Evolutionary conservation across 1,140 invertebrate genomes (phyloP), one percentile per base, ranked within the genome.

Genomic region (Berghia stephanieae): DNA sequence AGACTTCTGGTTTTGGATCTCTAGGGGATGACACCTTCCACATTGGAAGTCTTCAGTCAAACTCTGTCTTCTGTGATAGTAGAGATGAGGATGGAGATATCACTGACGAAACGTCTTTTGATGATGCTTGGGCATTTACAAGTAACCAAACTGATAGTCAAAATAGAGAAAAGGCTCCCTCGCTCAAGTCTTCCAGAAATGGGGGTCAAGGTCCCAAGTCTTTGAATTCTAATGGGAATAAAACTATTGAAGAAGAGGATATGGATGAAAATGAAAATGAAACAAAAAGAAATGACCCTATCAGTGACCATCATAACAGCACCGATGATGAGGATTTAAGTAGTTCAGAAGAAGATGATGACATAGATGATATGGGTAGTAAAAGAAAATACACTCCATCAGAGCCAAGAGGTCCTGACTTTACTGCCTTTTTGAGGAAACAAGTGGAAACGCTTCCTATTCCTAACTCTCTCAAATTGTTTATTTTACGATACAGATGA

Each of bases 1-100:
- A 85, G 27, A 87, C 87, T 0, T 87, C 85, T 27, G 86, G 87
- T 21, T 83, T 86, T 73, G 84, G 87, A 10, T 84, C 83, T 21
- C 76, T 82, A 21, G 75, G 77, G n/a, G 84, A 83, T 16, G 84
- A 85, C n/a, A 60, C 82, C 43, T 31, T 55, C 73, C 83, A 66
- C 34, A 43, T 55, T 3, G 42, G 42, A 31, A 36, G 10, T 24
- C 74, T 67, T 18, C 63, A 31, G 10, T 72, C 70, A 2, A 31
- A 18, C n/a, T 10, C 57, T 6, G 60, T 60, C 60, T 18, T 68
- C 57, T n/a, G 31, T 76, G 13, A 68, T 46, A 46, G 57, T 46
- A 67, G 60, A 49, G 10, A 66, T 68, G 60, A n/a, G n/a, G n/a
- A 2, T 18, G 1, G 46, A 38, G n/a, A 36, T 44, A 72, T 18